Evolutionary conservation across 1,140 invertebrate species (phyloP), one percentile per base, ranked within the genome.

Genomic region (Temnothorax nylanderi): DNA sequence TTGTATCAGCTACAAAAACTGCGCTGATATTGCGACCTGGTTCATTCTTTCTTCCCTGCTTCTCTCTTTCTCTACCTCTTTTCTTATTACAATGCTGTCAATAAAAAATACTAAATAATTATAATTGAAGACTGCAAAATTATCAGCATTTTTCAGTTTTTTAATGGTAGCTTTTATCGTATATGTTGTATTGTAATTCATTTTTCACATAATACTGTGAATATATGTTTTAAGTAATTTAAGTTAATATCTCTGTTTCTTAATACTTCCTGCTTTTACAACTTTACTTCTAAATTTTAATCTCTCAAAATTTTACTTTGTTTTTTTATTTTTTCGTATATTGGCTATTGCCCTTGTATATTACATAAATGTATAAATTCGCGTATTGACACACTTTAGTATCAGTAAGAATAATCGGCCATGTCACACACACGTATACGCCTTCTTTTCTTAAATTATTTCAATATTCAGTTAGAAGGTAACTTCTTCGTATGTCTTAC

Each of bases 361-460:
- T 81, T 81, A 21, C 4, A 82, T 72, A 41, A 71, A 72, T 65
- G 34, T n/a, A 3, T n/a, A 65, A 56, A 6, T 58, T 18, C 49
- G 3, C 11, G 11, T 10, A 56, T 81, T 37, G 16, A 32, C 21
- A 41, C 34, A 34, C 26, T 26, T 34, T 80, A 62, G 26, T 56
- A 72, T 69, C 88, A 60, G 60, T 72, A 84, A 21, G 41, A 82
- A 82, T 72, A 89, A 89, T 78, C 77, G 77, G 65, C 18, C 85
- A 54, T 87, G 77, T 87, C 77, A 54, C 41, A 51, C 58, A 56
- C 44, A 51, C 65, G 64, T 77, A 72, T 72, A 49, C 47, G 80
- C 65, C 34, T 86, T 89, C 86, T 91, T 91, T 85, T 91, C 87
- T 71, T 91, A 92, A 93, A 89, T 92, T 86, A 92, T 93, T 93